Evolutionary conservation across 1,140 invertebrate species (phyloP), one percentile per base, ranked within the genome.

Genomic region (Drosophila pandora): DNA sequence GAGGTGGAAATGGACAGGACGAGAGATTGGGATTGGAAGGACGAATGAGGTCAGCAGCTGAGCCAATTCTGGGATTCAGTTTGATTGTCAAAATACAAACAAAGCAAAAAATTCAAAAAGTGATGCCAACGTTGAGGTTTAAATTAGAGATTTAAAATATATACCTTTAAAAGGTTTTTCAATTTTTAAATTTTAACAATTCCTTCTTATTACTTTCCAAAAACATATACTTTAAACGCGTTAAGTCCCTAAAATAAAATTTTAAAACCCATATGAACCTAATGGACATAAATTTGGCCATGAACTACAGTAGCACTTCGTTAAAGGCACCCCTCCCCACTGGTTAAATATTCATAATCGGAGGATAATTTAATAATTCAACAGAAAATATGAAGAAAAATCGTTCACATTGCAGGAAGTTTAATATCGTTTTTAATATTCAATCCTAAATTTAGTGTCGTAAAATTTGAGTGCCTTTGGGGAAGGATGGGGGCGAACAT

Each of bases 361-460:
- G 72, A 55, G 78, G 61, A 54, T 75, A 58, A 62, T 85, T 84
- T 65, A 87, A 88, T 78, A 76, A 87, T 87, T 88, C 48, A 87
- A 52, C 45, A 30, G 58, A 22, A 60, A 45, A 72, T 59, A 63
- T 10, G 23, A 23, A 10, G 5, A 30, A 68, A 68, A 67, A 69
- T 56, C 50, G 68, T 49, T 55, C 52, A 67, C 60, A 55, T 76
- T 17, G 58, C 52, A 49, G 37, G 34, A 58, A 56, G 48, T 79
- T 88, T 77, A 78, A 79, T 87, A 67, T 50, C 56, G 41, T 49
- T 76, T 84, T 84, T 84, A 84, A 79, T 79, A 84, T 84, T 63
- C 61, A 64, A 54, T 78, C 67, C 60, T 48, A 67, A 76, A 76
- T 84, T 81, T 58, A 61, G 47, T 80, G 54, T 76, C 78, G 58